Percentiles rank a stretch among this genome's conserved stretches.
These are phyloP conservation scores for Paralichthys olivaceus DNA, from an alignment of 2,113 vertebrate genomes.

Conservation along the genomic window DNA sequence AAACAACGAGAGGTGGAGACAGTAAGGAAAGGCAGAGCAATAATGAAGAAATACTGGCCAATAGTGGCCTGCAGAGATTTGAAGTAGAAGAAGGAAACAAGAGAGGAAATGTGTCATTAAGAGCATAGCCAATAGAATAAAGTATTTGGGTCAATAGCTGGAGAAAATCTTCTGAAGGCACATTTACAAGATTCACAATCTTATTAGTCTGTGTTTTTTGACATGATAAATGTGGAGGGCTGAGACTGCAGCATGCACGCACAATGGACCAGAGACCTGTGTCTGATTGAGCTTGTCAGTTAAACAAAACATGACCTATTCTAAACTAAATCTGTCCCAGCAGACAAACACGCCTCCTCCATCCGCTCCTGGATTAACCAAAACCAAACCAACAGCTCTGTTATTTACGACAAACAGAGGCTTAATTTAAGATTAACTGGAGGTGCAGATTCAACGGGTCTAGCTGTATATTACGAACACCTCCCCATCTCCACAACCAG, in stretches of 20 bases:
- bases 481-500: neutral
- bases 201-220: constrained; percentile 22
- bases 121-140: constrained; percentile 28
- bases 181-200: constrained; percentile 20
- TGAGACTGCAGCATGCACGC: constrained; percentile 16
- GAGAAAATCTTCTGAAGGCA: constrained; percentile 39
- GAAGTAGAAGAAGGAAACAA: neutral
- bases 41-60: constrained; percentile 13
- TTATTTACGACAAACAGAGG: constrained; percentile 13
- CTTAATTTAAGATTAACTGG: neutral
- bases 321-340: constrained; percentile 15
- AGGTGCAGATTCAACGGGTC: neutral
- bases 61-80: neutral
- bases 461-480: neutral
- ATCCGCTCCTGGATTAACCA: constrained; percentile 8
- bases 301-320: constrained; percentile 12
- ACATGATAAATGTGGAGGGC: constrained; percentile 11
- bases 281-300: constrained; percentile 16
- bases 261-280: neutral
- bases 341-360: constrained; percentile 6
- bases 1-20: neutral
- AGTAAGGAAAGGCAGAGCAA: neutral
- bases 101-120: constrained; percentile 29
- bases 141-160: constrained; percentile 39
- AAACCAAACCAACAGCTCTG: constrained; percentile 19